phyloP scores from a whole-genome alignment of 2,888 invertebrate species.

The Hipparchia sbordonii region DNA sequence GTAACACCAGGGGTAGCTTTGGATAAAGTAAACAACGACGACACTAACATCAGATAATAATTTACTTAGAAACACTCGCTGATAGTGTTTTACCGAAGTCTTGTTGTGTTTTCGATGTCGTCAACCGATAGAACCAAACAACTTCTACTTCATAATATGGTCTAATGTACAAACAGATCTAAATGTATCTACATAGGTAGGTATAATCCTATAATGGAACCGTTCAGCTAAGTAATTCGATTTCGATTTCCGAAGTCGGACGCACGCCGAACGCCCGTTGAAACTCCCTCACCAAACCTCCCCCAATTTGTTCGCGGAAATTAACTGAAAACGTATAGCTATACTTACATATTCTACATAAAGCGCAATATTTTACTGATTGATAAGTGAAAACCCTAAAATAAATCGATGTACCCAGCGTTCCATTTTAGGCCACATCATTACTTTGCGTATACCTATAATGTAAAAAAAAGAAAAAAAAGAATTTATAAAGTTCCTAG shows the following conservation, averaged over 20 bases:
- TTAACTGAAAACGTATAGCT: conserved; percentile 48
- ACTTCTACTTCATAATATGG: no score
- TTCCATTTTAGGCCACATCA: no score
- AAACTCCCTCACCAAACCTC: conserved; percentile 41
- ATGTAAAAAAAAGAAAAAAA: conserved; percentile 39
- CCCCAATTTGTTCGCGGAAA: conserved; percentile 54
- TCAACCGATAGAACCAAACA: no score
- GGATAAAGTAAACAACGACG: conserved; percentile 58
- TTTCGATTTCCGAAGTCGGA: conserved; percentile 50
- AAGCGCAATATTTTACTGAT: background rate
- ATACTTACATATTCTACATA: background rate
- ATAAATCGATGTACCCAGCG: no score
- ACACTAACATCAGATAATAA: conserved; percentile 40
- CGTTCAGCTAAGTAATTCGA: conserved; percentile 43
- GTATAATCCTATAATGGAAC: conserved; percentile 27
- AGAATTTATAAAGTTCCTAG: conserved; percentile 53
- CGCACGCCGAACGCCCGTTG: conserved; percentile 42
- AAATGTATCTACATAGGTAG: conserved; percentile 15
- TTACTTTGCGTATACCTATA: no score
- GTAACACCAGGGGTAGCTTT: conserved; percentile 68
- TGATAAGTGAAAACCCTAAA: no score
- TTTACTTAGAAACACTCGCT: conserved; percentile 31
- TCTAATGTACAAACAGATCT: no score
- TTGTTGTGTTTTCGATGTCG: no score
- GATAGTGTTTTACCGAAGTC: no score